Evolutionary conservation across 2,888 invertebrate species (phyloP).

Genomic region (Dolomedes plantarius): DNA sequence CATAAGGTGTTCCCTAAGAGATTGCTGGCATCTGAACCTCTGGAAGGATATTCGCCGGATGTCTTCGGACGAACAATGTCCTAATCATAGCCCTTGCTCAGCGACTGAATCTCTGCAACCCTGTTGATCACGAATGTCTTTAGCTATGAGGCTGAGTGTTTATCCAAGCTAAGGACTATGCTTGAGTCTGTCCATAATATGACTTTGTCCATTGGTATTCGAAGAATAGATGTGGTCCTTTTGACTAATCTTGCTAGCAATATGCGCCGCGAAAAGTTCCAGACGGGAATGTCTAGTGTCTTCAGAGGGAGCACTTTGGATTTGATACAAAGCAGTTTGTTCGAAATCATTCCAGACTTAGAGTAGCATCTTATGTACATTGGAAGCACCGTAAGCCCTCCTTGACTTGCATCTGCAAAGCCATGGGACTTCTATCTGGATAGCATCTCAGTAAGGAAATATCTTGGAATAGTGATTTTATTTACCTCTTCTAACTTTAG

Average conservation of each 20-base stretch:
- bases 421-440: not conserved
- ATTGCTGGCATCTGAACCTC: conserved; percentile 63
- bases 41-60: conserved; percentile 75
- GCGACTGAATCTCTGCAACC: too few relatives aligned
- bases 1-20: too few relatives aligned
- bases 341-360: not conserved
- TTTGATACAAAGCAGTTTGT: conserved; percentile 68
- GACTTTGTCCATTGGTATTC: not conserved
- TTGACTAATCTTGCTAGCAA: not conserved
- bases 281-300: conserved; percentile 72
- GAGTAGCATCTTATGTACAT: not conserved
- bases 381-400: not conserved
- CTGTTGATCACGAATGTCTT: conserved; percentile 73
- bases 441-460: not conserved
- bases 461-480: too few relatives aligned
- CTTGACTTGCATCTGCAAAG: not conserved
- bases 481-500: too few relatives aligned
- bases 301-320: conserved; percentile 73
- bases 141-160: conserved; percentile 40
- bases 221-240: too few relatives aligned
- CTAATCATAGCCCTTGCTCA: conserved; percentile 65
- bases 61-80: conserved; percentile 72
- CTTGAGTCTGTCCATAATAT: conserved; percentile 71
- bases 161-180: conserved; percentile 73
- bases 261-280: conserved; percentile 71